Percentiles rank a stretch among this genome's conserved stretches.
phyloP scores from a whole-genome alignment of 2,113 vertebrate species.

The Syngnathus scovelli region DNA sequence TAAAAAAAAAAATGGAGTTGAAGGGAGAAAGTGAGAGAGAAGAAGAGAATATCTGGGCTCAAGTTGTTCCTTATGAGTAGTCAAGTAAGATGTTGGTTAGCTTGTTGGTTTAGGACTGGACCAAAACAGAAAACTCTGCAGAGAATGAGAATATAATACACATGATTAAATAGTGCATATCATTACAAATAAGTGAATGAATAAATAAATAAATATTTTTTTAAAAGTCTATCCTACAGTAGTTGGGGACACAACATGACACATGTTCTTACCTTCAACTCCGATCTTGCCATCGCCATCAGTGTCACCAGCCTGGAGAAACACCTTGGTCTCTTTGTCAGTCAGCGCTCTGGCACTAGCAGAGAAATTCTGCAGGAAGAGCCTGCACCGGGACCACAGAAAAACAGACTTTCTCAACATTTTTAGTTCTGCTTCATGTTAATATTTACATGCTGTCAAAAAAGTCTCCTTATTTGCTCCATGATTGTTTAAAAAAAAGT shows the following conservation, averaged over 20 bases:
- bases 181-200: no score
- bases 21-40: conserved; percentile 48
- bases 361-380: conserved; percentile 78
- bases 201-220: no score
- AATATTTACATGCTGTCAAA: no score
- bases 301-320: conserved; percentile 71
- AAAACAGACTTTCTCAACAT: neutral
- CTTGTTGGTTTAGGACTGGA: conserved; percentile 68
- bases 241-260: no score
- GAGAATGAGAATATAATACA: no score
- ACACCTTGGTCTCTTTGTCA: conserved; percentile 68
- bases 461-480: no score
- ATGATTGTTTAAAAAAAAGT: no score
- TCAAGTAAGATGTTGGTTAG: conserved; percentile 59
- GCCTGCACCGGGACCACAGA: conserved; percentile 37
- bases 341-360: conserved; percentile 68
- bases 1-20: conserved; percentile 56
- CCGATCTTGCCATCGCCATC: conserved; percentile 80
- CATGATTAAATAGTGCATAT: no score
- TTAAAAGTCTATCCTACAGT: no score
- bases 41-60: conserved; percentile 56
- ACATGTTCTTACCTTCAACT: conserved; percentile 66
- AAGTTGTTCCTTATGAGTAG: conserved; percentile 67
- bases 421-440: neutral
- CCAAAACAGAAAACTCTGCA: conserved; percentile 72